phyloP scores from a whole-genome alignment of 1,140 invertebrate species.

The Drosophila ercepeae region DNA sequence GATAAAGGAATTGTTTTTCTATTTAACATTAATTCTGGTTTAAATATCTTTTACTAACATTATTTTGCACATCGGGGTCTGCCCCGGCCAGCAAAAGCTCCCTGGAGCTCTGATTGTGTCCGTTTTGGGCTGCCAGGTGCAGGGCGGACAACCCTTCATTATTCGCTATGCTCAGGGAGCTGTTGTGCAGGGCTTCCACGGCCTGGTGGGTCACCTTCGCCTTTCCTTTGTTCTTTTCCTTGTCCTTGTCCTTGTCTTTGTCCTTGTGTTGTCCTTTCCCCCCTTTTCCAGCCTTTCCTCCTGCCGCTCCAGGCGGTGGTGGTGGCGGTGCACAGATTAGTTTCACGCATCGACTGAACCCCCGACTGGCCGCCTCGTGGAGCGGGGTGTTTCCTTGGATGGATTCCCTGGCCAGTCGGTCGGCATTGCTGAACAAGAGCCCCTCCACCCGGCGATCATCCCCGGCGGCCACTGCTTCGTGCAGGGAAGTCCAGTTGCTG shows the following conservation, averaged over 20 bases:
- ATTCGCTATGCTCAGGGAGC: slow-evolving; percentile 91
- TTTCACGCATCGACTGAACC: slow-evolving; percentile 93
- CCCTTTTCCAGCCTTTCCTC: slow-evolving; percentile 9
- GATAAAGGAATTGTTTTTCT: too few species aligned
- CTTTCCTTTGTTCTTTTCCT: slow-evolving; percentile 46
- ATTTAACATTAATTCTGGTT: background rate
- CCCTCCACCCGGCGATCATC: slow-evolving; percentile 71
- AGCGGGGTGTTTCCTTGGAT: slow-evolving; percentile 95
- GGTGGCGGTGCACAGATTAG: slow-evolving; percentile 87
- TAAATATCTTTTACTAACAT: slow-evolving; percentile 86
- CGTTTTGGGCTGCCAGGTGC: slow-evolving; percentile 97
- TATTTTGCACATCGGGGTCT: slow-evolving; percentile 95
- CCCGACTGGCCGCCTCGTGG: slow-evolving; percentile 97
- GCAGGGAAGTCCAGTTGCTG: slow-evolving; percentile 64
- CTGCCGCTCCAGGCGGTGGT: background rate
- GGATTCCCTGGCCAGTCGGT: slow-evolving; percentile 64
- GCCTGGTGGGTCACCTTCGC: slow-evolving; percentile 43
- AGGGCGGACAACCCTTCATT: slow-evolving; percentile 95
- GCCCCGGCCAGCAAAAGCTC: slow-evolving; percentile 94
- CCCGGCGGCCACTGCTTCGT: slow-evolving; percentile 72
- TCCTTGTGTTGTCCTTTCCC: slow-evolving; percentile 32
- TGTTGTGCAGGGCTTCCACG: slow-evolving; percentile 87
- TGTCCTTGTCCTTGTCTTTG: slow-evolving; percentile 54
- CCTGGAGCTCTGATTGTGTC: slow-evolving; percentile 97
- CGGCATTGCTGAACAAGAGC: slow-evolving; percentile 56